Conservation (phyloP, 2,888 invertebrate species). For the Synanthedon andrenaeformis region DNA sequence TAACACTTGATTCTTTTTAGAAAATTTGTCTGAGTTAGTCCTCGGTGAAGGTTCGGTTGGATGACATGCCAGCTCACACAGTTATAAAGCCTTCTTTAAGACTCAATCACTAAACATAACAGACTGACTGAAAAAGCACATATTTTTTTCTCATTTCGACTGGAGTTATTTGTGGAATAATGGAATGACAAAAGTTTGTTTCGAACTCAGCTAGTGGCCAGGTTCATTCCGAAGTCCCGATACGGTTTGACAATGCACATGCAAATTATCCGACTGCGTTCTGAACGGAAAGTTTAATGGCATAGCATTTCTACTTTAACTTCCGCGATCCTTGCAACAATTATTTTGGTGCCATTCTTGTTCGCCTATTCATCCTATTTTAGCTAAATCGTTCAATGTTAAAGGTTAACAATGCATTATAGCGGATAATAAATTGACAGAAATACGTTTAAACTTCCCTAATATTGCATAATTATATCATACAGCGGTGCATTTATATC, state of each 20-base stretch:
- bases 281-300: slow-evolving; percentile 59
- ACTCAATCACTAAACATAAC: too few species aligned
- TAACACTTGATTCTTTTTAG: too few species aligned
- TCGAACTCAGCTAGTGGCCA: slow-evolving; percentile 38
- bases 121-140: not conserved
- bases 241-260: slow-evolving; percentile 66
- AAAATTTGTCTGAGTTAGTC: too few species aligned
- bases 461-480: too few species aligned
- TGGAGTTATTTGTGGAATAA: not conserved
- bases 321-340: slow-evolving; percentile 46
- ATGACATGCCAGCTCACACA: too few species aligned
- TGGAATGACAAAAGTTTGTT: slow-evolving; percentile 48
- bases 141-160: not conserved
- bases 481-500: too few species aligned
- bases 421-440: not conserved
- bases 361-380: slow-evolving; percentile 13
- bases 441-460: not conserved
- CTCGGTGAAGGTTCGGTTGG: too few species aligned
- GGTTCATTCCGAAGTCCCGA: slow-evolving; percentile 50
- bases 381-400: not conserved
- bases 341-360: slow-evolving; percentile 35
- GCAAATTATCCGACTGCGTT: slow-evolving; percentile 54
- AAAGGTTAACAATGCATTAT: not conserved
- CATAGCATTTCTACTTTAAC: slow-evolving; percentile 31
- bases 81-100: too few species aligned